phyloP scores from a whole-genome alignment of 1,140 invertebrate species.

The Trypoxylus dichotomus region DNA sequence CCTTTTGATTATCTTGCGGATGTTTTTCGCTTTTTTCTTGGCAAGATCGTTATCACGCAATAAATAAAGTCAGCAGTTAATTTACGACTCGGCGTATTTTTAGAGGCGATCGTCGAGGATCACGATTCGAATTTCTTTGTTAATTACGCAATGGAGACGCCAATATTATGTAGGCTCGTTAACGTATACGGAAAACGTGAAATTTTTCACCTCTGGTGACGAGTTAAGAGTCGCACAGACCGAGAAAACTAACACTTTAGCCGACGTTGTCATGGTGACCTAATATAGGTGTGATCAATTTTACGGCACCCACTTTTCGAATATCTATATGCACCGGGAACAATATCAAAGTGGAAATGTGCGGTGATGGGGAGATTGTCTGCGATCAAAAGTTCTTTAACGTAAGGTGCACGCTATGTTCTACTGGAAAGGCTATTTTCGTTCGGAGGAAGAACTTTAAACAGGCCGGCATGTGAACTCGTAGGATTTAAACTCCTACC shows the following conservation, averaged over 20 bases:
- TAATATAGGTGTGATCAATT: conserved; percentile 18
- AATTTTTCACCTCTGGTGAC: conserved; percentile 3
- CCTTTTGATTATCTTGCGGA: conserved; percentile 33
- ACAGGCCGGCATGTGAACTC: background rate
- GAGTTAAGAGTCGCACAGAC: conserved; percentile 11
- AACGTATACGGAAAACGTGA: background rate
- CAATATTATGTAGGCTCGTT: background rate
- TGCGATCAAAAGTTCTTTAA: background rate
- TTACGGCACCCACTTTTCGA: conserved; percentile 11
- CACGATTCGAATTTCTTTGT: background rate
- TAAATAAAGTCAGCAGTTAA: conserved; percentile 15
- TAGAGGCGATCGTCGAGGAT: background rate
- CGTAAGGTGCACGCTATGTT: background rate
- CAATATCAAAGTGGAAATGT: too few relatives aligned
- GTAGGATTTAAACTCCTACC: background rate
- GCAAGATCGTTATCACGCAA: background rate
- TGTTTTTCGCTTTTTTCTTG: background rate
- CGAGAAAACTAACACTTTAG: conserved; percentile 32
- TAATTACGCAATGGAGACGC: conserved; percentile 18
- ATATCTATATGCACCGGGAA: background rate
- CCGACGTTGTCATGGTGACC: background rate
- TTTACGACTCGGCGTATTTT: background rate
- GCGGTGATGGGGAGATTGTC: background rate
- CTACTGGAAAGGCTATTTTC: background rate
- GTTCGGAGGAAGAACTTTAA: background rate